Conservation (phyloP, 2,797 vertebrate species). For the Acanthopagrus latus region DNA sequence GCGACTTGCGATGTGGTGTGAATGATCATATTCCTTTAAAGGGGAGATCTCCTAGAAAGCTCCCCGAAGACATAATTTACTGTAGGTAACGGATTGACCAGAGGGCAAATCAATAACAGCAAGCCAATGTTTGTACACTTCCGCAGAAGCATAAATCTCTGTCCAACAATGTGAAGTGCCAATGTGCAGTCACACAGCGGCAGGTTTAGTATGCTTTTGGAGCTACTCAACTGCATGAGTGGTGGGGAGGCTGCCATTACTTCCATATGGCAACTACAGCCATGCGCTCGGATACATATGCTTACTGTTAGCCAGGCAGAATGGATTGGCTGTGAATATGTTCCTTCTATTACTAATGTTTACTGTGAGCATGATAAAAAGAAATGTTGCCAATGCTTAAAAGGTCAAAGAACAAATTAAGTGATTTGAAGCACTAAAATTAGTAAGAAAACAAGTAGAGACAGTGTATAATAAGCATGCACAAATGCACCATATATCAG, state of each 20-base stretch:
- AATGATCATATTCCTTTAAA: slow-evolving; percentile 60
- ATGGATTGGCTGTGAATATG: slow-evolving; percentile 11
- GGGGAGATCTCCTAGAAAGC: slow-evolving; percentile 44
- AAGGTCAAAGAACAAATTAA: slow-evolving; percentile 11
- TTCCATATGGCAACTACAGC: slow-evolving; percentile 67
- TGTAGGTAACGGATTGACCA: slow-evolving; percentile 56
- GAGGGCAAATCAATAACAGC: slow-evolving; percentile 70
- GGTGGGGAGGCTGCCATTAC: slow-evolving; percentile 59
- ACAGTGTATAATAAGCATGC: neutral
- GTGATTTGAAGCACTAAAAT: neutral
- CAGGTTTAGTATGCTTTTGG: slow-evolving; percentile 37
- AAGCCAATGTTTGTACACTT: slow-evolving; percentile 59
- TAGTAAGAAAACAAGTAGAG: neutral
- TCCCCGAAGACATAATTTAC: slow-evolving; percentile 66
- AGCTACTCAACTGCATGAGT: slow-evolving; percentile 58
- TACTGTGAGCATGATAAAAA: neutral
- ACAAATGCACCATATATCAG: slow-evolving; percentile 2
- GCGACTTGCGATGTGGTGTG: slow-evolving; percentile 1
- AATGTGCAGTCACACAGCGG: slow-evolving; percentile 31
- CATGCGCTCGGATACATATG: slow-evolving; percentile 55
- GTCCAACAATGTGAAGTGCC: slow-evolving; percentile 57
- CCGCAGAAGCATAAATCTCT: slow-evolving; percentile 65
- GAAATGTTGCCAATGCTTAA: neutral
- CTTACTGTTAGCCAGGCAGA: slow-evolving; percentile 38
- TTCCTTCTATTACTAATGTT: slow-evolving; percentile 18